Conservation (phyloP, 2,888 invertebrate species). For the Eutolmus rufibarbis region DNA sequence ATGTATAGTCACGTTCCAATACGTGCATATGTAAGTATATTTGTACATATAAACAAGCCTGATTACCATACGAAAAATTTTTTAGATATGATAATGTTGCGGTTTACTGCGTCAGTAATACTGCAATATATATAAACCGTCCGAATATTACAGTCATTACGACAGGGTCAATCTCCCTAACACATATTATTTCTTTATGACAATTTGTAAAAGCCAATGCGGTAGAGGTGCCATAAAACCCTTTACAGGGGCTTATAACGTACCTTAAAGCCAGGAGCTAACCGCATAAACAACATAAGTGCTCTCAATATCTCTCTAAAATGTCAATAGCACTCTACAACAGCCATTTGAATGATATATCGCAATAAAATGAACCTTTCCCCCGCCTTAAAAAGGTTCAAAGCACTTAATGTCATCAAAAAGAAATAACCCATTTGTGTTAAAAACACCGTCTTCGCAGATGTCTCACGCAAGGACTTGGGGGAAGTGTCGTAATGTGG, state of each 20-base stretch:
- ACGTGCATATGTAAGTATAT: no score
- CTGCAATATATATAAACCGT: not conserved
- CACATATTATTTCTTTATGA: not conserved
- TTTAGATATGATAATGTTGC: not conserved
- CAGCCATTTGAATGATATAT: slow-evolving; percentile 1
- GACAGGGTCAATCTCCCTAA: not conserved
- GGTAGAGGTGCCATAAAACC: not conserved
- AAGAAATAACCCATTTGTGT: not conserved
- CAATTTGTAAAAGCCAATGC: not conserved
- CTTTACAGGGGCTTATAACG: not conserved
- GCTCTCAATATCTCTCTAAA: not conserved
- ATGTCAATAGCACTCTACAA: not conserved
- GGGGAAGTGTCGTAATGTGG: not conserved
- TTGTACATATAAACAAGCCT: not conserved
- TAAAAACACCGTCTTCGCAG: not conserved
- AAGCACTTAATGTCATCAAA: slow-evolving; percentile 16
- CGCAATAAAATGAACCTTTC: not conserved
- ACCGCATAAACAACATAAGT: not conserved
- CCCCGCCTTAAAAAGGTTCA: not conserved
- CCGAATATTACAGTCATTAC: not conserved
- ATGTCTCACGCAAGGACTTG: not conserved
- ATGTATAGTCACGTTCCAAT: no score
- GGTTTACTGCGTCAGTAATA: not conserved
- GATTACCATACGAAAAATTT: not conserved
- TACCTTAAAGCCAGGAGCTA: not conserved